Evolutionary conservation across 1,140 invertebrate species (phyloP), one percentile per base, ranked within the genome.

Genomic region (Lasioglossum baleicum): DNA sequence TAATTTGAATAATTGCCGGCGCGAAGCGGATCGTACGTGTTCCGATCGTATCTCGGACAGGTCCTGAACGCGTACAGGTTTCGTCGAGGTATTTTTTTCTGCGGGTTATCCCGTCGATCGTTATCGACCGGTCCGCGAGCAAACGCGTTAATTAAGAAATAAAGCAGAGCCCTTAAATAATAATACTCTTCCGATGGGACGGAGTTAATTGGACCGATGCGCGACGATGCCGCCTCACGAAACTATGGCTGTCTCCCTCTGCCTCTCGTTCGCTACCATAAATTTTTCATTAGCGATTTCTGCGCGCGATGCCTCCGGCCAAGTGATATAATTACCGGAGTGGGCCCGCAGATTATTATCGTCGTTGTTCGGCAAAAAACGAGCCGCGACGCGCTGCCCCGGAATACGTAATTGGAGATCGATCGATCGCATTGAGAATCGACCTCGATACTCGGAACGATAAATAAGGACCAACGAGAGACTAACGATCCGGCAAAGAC

Each of bases 71-170:
- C 53, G 63, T 31, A 60, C 48, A 42, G 22, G 44, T 48, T 6
- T 26, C 17, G 13, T 60, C 7, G 10, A 17, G n/a, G 20, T 22
- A 20, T 51, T 56, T 73, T 35, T 61, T 60, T 80, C 74, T 67
- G 15, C 53, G 44, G 44, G 56, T 64, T n/a, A 66, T 48, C 22
- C 48, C 15, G 2, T 35, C 4, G 76, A 75, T 80, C 35, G 17
- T 53, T 75, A 80, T 75, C 69, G 58, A 8, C 53, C 11, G 8
- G 56, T 35, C 15, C 60, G 61, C 66, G 61, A 67, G 51, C 53
- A 67, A 80, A 67, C 20, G 71, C 71, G 64, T 80, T 74, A 75
- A 80, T 60, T 74, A 80, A 61, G 63, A 17, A 80, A 48, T 40
- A 40, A 66, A 67, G 15, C 20, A 48, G 42, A 44, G 2, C 22